phyloP scores from a whole-genome alignment of 2,888 invertebrate species.

The Eristalis pertinax region DNA sequence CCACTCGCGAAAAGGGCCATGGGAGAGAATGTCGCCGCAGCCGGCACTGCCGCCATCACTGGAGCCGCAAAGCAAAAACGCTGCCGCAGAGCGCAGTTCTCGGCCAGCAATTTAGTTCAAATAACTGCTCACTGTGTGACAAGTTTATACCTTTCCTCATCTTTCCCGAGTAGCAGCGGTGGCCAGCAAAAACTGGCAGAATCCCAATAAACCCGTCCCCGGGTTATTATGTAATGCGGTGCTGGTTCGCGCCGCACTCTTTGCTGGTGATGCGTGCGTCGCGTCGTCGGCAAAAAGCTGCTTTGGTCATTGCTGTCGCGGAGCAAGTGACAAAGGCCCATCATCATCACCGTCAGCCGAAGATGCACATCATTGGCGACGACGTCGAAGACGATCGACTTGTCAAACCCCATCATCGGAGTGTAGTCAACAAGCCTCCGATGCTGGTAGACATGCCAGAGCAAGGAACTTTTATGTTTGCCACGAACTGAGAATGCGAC shows the following conservation, averaged over 20 bases:
- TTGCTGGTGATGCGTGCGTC: conserved; percentile 6
- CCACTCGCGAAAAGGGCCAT: conserved; percentile 47
- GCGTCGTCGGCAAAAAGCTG: conserved; percentile 45
- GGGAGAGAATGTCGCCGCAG: conserved; percentile 44
- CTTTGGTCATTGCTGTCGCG: conserved; percentile 68
- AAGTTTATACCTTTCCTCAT: conserved; percentile 46
- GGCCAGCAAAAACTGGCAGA: conserved; percentile 27
- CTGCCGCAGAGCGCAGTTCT: conserved; percentile 2
- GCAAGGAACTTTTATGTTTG: conserved; percentile 67
- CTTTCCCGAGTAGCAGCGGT: conserved; percentile 9
- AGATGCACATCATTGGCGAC: conserved; percentile 57
- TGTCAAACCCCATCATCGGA: conserved; percentile 67
- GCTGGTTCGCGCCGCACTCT: conserved; percentile 13
- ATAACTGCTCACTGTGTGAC: conserved; percentile 62
- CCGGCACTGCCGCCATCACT: not conserved
- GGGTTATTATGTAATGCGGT: conserved; percentile 54
- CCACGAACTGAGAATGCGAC: conserved; percentile 36
- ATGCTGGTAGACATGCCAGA: conserved; percentile 65
- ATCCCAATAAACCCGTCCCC: conserved; percentile 45
- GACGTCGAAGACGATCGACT: conserved; percentile 64
- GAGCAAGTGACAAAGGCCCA: conserved; percentile 68
- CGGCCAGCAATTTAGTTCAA: conserved; percentile 56
- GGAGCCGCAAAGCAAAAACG: not conserved
- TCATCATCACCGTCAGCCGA: conserved; percentile 70
- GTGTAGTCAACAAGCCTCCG: conserved; percentile 62